Conservation (phyloP, 2,113 vertebrate genomes). For the Lethenteron camtschaticum region DNA sequence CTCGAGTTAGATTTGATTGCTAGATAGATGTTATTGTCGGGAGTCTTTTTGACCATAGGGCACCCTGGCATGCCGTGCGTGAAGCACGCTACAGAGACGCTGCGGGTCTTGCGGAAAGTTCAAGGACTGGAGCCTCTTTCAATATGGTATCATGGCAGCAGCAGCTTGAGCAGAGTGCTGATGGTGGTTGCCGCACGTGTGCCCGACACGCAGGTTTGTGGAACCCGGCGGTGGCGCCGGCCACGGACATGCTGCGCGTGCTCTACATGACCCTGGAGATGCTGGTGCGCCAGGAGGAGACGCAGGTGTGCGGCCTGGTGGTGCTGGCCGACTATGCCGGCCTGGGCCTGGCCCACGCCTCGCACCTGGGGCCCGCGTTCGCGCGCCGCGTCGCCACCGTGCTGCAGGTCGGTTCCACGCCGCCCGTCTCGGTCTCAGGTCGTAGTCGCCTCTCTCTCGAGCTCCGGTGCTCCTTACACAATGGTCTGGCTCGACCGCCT, state of each 20-base stretch:
- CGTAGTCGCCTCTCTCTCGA: too few relatives aligned
- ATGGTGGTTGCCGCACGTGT: background rate
- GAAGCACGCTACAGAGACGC: background rate
- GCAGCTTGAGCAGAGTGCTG: background rate
- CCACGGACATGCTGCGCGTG: conserved; percentile 83
- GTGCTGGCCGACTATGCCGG: conserved; percentile 88
- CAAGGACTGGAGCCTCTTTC: background rate
- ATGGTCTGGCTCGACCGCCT: too few relatives aligned
- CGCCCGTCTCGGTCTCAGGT: too few relatives aligned
- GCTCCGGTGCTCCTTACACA: too few relatives aligned
- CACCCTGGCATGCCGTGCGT: background rate
- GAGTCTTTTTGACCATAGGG: background rate
- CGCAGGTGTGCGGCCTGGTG: conserved; percentile 87
- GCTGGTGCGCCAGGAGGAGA: conserved; percentile 84
- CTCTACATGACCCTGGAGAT: conserved; percentile 91
- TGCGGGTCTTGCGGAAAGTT: background rate
- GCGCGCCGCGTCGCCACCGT: conserved; percentile 93
- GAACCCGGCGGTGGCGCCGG: conserved; percentile 70
- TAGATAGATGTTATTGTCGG: too few relatives aligned
- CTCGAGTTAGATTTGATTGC: too few relatives aligned
- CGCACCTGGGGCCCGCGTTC: conserved; percentile 86
- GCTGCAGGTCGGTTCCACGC: conserved; percentile 43
- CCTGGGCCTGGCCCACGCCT: conserved; percentile 85
- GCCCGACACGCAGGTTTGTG: conserved; percentile 48
- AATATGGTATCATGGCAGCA: background rate